These are phyloP conservation scores for Vombatus ursinus DNA, from an alignment of 2,113 vertebrate species.

Conservation along the genomic window DNA sequence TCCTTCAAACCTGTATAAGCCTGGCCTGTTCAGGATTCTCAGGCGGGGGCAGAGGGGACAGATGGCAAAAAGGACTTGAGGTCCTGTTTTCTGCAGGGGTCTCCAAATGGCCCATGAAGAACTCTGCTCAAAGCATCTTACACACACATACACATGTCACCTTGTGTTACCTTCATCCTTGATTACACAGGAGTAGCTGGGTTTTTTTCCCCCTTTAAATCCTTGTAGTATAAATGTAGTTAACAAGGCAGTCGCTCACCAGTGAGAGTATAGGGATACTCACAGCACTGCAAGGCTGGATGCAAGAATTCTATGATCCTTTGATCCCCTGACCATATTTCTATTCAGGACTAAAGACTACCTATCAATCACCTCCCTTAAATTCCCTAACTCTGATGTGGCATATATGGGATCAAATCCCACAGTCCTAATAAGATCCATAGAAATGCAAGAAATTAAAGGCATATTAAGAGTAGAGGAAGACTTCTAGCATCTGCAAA, in stretches of 20 bases:
- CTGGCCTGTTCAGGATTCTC: neutral
- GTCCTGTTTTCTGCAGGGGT: neutral
- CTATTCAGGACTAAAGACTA: neutral
- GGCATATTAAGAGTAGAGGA: neutral
- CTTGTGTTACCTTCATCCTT: neutral
- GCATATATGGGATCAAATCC: neutral
- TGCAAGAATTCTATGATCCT: neutral
- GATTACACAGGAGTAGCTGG: neutral
- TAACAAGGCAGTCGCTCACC: neutral
- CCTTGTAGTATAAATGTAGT: neutral
- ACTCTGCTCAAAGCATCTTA: neutral
- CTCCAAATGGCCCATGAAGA: neutral
- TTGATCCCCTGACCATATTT: neutral
- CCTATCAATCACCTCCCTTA: neutral
- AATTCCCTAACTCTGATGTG: neutral
- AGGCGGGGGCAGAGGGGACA: neutral
- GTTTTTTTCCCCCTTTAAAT: neutral
- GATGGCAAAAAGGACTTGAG: neutral
- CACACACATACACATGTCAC: neutral
- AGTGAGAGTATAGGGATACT: neutral
- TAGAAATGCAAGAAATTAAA: neutral
- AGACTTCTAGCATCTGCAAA: neutral
- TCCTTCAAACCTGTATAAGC: neutral
- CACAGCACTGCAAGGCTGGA: neutral
- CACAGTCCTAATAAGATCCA: neutral